Percentiles rank a stretch among this genome's conserved stretches.
Conservation (phyloP, 2,113 vertebrate species). For the Synchiropus splendidus region DNA sequence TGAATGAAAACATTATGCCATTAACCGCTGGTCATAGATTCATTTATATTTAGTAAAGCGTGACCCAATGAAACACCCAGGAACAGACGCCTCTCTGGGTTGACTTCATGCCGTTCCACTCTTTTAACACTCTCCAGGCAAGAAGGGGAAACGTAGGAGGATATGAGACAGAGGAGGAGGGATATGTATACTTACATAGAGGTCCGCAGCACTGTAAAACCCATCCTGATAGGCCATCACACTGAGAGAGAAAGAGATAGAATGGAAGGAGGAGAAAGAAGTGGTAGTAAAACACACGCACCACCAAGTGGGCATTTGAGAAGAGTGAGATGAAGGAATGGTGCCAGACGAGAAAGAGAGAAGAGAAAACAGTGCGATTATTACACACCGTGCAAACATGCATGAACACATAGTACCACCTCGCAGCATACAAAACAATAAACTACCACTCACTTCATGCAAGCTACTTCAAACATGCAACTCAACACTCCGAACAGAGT, state of each 20-base stretch:
- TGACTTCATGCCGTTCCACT: slow-evolving; percentile 49
- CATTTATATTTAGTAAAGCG: background rate
- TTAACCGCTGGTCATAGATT: background rate
- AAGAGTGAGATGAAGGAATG: slow-evolving; percentile 25
- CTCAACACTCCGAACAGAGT: no score
- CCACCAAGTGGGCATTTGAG: slow-evolving; percentile 58
- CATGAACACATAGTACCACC: slow-evolving; percentile 65
- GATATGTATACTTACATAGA: slow-evolving; percentile 71
- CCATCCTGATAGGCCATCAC: slow-evolving; percentile 79
- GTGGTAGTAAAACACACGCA: slow-evolving; percentile 32
- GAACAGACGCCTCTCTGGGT: slow-evolving; percentile 50
- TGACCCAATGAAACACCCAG: slow-evolving; percentile 13
- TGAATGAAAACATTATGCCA: slow-evolving; percentile 15
- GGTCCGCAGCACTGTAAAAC: slow-evolving; percentile 75
- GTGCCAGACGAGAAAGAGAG: slow-evolving; percentile 52
- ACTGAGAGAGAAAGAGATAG: slow-evolving; percentile 51
- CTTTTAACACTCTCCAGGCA: slow-evolving; percentile 51
- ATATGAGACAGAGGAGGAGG: slow-evolving; percentile 37
- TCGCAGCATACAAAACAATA: slow-evolving; percentile 35
- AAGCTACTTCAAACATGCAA: slow-evolving; percentile 24
- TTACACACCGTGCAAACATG: slow-evolving; percentile 74
- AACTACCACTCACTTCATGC: slow-evolving; percentile 49
- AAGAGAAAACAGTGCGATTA: slow-evolving; percentile 63
- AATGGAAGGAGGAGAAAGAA: slow-evolving; percentile 7
- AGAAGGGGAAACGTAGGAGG: slow-evolving; percentile 34